These are phyloP conservation scores for Myathropa florea DNA, from an alignment of 2,888 invertebrate species.

Conservation along the genomic window DNA sequence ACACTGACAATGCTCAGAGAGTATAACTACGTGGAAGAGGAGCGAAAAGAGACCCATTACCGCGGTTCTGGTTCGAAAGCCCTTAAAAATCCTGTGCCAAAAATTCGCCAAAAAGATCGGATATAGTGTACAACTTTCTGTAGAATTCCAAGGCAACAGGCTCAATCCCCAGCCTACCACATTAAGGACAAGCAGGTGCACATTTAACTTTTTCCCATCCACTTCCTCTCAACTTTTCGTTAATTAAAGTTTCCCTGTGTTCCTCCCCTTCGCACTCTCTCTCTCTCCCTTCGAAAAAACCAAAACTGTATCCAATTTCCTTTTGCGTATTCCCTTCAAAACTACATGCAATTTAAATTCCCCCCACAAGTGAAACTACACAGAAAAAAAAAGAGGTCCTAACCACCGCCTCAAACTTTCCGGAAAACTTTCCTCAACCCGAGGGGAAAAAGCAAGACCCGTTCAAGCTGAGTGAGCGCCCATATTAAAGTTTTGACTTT, in stretches of 20 bases:
- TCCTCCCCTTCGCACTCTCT: not conserved
- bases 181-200: not conserved
- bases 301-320: not conserved
- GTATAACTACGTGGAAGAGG: too few relatives aligned
- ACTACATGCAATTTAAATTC: conserved; percentile 25
- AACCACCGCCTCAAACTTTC: not conserved
- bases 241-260: conserved; percentile 26
- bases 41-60: too few relatives aligned
- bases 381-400: not conserved
- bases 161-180: not conserved
- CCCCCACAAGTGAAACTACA: not conserved
- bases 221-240: conserved; percentile 17
- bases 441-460: not conserved
- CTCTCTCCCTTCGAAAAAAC: too few relatives aligned
- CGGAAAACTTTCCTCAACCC: conserved; percentile 3
- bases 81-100: too few relatives aligned
- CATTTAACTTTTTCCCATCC: not conserved
- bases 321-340: not conserved
- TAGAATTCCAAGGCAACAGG: not conserved
- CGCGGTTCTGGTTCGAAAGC: too few relatives aligned
- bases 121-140: not conserved
- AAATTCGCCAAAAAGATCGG: too few relatives aligned
- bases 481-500: conserved; percentile 48
- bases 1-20: too few relatives aligned
- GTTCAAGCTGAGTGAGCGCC: not conserved